Evolutionary conservation across 2,797 vertebrate genomes (phyloP).

Genomic region (Gymnoscopelus braueri): DNA sequence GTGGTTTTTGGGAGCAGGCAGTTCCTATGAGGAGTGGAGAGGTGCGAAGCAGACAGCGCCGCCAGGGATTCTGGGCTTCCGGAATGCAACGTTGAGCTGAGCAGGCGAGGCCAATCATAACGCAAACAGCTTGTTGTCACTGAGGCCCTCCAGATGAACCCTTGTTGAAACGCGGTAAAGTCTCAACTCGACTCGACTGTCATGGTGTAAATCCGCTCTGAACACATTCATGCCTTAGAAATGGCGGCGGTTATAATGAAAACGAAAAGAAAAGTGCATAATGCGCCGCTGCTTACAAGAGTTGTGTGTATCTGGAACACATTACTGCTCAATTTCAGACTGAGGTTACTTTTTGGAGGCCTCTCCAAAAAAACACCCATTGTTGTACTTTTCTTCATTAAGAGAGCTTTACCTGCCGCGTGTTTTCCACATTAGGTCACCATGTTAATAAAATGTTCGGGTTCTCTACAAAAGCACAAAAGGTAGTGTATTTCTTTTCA

Average conservation of each 20-base stretch:
- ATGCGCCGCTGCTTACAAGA: too few species aligned
- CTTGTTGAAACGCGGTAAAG: conserved; percentile 26
- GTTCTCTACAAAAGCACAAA: conserved; percentile 40
- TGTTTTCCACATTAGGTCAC: conserved; percentile 68
- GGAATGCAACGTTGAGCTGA: conserved; percentile 36
- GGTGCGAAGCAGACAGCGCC: conserved; percentile 59
- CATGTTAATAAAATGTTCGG: conserved; percentile 57
- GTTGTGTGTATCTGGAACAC: conserved; percentile 28
- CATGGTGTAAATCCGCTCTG: conserved; percentile 14
- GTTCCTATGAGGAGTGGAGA: conserved; percentile 44
- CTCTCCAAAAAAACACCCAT: conserved; percentile 42
- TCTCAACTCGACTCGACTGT: neutral
- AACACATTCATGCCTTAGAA: neutral
- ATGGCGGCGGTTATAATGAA: neutral
- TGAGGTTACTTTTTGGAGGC: conserved; percentile 11
- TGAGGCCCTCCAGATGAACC: conserved; percentile 31
- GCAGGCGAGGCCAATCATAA: conserved; percentile 56
- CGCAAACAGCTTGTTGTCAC: conserved; percentile 46
- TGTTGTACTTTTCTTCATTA: conserved; percentile 57
- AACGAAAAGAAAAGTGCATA: neutral
- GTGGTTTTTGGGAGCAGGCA: conserved; percentile 56
- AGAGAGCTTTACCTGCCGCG: conserved; percentile 52
- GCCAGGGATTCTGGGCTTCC: conserved; percentile 63
- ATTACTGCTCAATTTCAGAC: conserved; percentile 31
- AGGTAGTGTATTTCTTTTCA: conserved; percentile 33